phyloP scores from a whole-genome alignment of 2,797 vertebrate genomes.

The Aldrovandia affinis region DNA sequence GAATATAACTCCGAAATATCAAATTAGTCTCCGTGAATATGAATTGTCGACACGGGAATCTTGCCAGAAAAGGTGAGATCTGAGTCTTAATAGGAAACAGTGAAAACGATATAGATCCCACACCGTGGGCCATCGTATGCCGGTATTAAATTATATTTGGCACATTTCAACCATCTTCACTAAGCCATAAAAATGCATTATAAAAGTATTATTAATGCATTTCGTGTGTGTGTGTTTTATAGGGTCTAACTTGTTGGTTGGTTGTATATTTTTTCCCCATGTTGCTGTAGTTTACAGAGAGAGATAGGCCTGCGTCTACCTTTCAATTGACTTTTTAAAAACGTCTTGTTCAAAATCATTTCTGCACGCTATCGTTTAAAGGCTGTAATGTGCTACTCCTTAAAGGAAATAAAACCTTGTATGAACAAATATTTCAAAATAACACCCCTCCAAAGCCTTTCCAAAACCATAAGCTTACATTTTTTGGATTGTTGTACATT shows the following conservation, averaged over 20 bases:
- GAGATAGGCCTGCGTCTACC: background rate
- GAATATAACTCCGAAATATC: background rate
- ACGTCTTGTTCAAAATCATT: background rate
- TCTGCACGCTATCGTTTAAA: background rate
- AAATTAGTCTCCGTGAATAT: background rate
- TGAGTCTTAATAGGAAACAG: background rate
- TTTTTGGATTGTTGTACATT: background rate
- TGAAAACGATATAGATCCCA: background rate
- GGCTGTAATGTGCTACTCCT: background rate
- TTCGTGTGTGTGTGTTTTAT: background rate
- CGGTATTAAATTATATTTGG: background rate
- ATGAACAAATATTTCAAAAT: background rate
- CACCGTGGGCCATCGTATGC: background rate
- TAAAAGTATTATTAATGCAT: background rate
- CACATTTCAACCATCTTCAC: background rate
- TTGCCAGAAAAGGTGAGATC: background rate
- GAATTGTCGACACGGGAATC: background rate
- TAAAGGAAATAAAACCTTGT: background rate
- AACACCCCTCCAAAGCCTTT: background rate
- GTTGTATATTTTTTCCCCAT: background rate
- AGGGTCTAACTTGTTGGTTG: background rate
- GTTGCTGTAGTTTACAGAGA: background rate
- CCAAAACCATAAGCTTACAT: too few species aligned
- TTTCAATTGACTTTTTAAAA: background rate
- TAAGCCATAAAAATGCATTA: background rate